Evolutionary conservation across 2,797 vertebrate genomes (phyloP), one percentile per base, ranked within the genome.

Genomic region (Crenuchus spilurus): DNA sequence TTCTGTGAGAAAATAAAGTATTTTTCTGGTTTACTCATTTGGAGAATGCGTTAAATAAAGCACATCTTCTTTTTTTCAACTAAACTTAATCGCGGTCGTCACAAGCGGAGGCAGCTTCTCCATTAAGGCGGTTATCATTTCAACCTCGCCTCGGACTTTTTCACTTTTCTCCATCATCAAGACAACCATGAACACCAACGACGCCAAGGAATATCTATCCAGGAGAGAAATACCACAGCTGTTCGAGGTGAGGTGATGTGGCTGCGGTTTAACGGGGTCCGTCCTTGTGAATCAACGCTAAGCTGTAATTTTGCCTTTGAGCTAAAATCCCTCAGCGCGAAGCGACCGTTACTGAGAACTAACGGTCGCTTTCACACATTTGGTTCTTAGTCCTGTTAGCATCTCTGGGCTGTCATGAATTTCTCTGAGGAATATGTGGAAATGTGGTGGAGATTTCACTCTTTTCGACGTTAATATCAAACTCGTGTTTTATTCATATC

Each of bases 221-320:
- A 93, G 93, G 79, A 93, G 93, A 87, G 96, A 99, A 91, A 97
- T 99, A 82, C 96, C 96, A 71, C 97, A 96, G 91, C 96, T 98
- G 48, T 98, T 98, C 87, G 96, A 98, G 96, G 97, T 98, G 92
- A 91, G 94, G 78, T 37, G 49, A 46, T 30, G 39, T 7, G 31
- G 3, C 1, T 70, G 63, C 58, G 62, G 8, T 62, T 63, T 52
- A 16, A 49, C 28, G 8, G 14, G 16, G 10, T 31, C 3, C 20
- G 52, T 22, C 11, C 2, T 51, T 20, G 6, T 24, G 48, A 51
- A 10, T 9, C 22, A 4, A 37, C 35, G 35, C 35, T 4, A 37
- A 37, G n/a, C n/a, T n/a, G n/a, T n/a, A n/a, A n/a, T n/a, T n/a
- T n/a, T n/a, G n/a, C n/a, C n/a, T n/a, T n/a, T n/a, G n/a, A n/a